Evolutionary conservation across 2,113 vertebrate genomes (phyloP), one percentile per base, ranked within the genome.

Genomic region (Cardinalis cardinalis): DNA sequence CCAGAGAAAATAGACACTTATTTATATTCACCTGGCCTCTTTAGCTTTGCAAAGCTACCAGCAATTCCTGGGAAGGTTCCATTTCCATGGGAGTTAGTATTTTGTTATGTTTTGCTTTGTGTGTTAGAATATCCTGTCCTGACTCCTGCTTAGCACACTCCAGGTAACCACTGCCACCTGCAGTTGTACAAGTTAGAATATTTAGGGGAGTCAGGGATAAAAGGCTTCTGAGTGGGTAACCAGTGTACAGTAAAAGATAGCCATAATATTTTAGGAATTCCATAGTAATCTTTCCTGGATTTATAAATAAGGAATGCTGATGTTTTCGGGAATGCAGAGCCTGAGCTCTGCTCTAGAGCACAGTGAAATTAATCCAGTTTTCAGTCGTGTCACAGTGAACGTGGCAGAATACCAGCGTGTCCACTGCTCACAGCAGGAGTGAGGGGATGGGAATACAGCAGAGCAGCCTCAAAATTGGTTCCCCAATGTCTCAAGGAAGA

Each of bases 21-120:
- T 36, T 83, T 73, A 43, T 64, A 73, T 51, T 63, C 66, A 70
- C 56, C 40, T 76, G 52, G 55, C 71, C 68, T 59, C 61, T 87
- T 83, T 40, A 68, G 95, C 92, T 97, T 95, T 93, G 73, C 29
- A 94, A 48, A 87, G 87, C 92, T 55, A 36, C 61, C 78, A 75
- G 32, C 69, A 40, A 1, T 43, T 91, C 72, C 69, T 85, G 71
- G 87, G 64, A 66, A 64, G 56, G 76, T 36, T 52, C 9, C 6
- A 40, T 58, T 74, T 49, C 44, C 74, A 14, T 1, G 19, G 25
- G 79, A 83, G 51, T 52, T 46, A 31, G 29, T 52, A 46, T 32
- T 92, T 46, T 56, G 32, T 89, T 85, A 76, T 5, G 51, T 91
- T 44, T 28, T 36, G 28, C 70, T 87, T 48, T 8, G 2, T 25